Base-by-base conservation (phyloP, 2,797 vertebrate species). In the Coluber constrictor region DNA sequence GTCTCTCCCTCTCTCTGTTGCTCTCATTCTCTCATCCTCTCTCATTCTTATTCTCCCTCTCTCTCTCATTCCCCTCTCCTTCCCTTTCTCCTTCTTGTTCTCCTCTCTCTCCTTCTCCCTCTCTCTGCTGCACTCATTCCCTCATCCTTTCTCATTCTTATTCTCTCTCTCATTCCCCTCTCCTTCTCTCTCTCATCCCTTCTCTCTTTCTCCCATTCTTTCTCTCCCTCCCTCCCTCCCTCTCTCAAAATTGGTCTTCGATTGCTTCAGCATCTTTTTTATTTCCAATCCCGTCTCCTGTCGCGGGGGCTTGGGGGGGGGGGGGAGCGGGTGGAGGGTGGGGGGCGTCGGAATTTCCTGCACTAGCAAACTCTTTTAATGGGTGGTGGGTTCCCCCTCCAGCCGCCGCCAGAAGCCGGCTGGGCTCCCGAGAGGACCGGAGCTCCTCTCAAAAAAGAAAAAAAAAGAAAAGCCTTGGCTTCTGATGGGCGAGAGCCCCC, bases 341-440 rank as follows among this genome's bases (percentile, higher is more conserved):
- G 57, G 18, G 57, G 57, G 18, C 57, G 20, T 56, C 57, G 57
- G 57, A 59, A 97, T 97, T 97, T 97, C 97, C 97, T 97, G 97
- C 98, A 97, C 96, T 97, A 97, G 98, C 98, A 98, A 98, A 98
- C 98, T 98, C 98, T 98, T n/a, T 97, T 97, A 97, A 98, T 98
- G 98, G 97, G 98, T 98, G 97, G 97, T 97, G 97, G 98, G 98
- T 98, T 98, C 90, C 96, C 96, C 97, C 96, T 98, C 98, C 97
- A 91, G 97, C 97, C 98, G 96, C 97, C 60, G 1, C 3, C 60
- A 61, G 60, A 97, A 98, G 98, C 98, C 98, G 98, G 97, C 98
- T 98, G 98, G 97, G 97, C 97, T 97, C 97, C 18, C 57, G 98
- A 98, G 97, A 98, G 92, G 97, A 98, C 98, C 97, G 96, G 94